Percentiles rank a stretch among this genome's conserved stretches.
phyloP scores from a whole-genome alignment of 1,140 invertebrate genomes.

The Brachionus manjavacas region DNA sequence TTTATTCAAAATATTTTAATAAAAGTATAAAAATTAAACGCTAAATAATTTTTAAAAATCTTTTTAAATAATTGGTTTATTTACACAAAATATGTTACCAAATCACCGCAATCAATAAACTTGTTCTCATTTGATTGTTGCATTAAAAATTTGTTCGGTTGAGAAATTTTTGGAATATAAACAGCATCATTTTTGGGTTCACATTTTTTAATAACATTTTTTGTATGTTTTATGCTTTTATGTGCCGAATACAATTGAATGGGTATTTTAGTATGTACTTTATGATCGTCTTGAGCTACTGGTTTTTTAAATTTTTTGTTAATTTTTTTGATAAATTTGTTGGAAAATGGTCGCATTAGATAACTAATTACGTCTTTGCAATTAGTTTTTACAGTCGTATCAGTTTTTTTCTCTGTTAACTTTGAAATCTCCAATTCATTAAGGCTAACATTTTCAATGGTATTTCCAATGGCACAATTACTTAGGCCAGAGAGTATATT shows the following conservation, averaged over 20 bases:
- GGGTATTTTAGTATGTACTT: background rate
- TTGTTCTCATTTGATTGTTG: background rate
- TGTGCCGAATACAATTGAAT: background rate
- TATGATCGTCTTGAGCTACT: background rate
- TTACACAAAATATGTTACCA: slow-evolving; percentile 22
- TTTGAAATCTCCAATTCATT: background rate
- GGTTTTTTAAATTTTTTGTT: slow-evolving; percentile 9
- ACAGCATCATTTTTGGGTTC: background rate
- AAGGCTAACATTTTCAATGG: background rate
- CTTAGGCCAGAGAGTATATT: background rate
- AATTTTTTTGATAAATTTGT: background rate
- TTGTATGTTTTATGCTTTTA: no score
- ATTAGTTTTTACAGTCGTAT: background rate
- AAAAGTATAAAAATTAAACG: background rate
- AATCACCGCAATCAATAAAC: background rate
- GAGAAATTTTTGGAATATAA: background rate
- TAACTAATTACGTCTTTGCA: slow-evolving; percentile 2
- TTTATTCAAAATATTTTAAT: background rate
- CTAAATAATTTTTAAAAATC: no score
- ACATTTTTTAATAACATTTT: background rate
- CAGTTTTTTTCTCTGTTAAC: background rate
- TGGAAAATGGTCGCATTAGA: background rate
- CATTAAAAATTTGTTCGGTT: background rate
- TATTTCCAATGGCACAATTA: background rate
- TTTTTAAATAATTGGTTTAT: background rate